A percentile compares a stretch with the other conserved stretches of the same genome.
Evolutionary conservation across 2,113 vertebrate species (phyloP).

Genomic region (Mionectes macconnelli): DNA sequence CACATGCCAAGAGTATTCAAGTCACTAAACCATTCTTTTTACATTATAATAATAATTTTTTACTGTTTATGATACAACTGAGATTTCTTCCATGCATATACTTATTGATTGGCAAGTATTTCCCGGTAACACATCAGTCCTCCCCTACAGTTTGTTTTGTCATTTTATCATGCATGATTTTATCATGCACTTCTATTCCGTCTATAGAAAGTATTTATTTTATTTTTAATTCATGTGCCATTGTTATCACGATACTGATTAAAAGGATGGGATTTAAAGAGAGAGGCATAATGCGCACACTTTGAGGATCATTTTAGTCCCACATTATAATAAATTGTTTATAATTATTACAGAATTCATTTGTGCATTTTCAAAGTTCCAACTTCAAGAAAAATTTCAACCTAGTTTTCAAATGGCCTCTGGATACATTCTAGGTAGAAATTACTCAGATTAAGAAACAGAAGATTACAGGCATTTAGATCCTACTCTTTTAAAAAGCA

Average conservation of each 20-base stretch:
- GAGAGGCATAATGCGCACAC: neutral
- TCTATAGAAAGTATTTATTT: neutral
- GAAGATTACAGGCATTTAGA: neutral
- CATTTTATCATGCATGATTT: too few species aligned
- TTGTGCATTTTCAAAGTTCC: neutral
- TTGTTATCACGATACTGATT: neutral
- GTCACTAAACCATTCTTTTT: conserved; percentile 6
- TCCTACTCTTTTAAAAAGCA: neutral
- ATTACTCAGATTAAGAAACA: neutral
- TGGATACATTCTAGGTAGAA: neutral
- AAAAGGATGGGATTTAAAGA: neutral
- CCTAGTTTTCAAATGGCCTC: neutral
- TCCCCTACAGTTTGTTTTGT: neutral
- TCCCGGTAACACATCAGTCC: neutral
- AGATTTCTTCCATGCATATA: neutral
- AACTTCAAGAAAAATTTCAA: neutral
- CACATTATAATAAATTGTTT: neutral
- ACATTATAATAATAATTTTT: conserved; percentile 2
- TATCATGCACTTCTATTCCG: neutral
- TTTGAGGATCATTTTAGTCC: neutral
- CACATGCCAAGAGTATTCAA: neutral
- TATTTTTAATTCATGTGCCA: neutral
- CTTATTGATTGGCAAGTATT: neutral
- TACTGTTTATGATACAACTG: neutral
- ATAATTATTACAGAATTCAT: neutral